Evolutionary conservation across 2,888 invertebrate species (phyloP).

Genomic region (Dasypogon diadema): DNA sequence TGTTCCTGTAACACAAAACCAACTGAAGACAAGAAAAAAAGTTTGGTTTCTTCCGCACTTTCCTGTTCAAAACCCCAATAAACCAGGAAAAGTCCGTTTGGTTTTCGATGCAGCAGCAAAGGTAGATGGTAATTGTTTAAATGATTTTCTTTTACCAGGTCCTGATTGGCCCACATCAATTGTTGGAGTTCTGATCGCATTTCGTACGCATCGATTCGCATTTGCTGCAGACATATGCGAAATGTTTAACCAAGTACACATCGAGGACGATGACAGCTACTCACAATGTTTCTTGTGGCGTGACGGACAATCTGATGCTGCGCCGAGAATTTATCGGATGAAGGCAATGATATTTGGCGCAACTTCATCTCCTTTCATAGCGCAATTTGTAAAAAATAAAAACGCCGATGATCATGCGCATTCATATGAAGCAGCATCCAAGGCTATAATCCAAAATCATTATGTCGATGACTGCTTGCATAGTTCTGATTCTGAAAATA

Average conservation of each 20-base stretch:
- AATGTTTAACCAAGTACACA: conserved; percentile 62
- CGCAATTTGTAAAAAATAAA: conserved; percentile 56
- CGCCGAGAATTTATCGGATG: conserved; percentile 56
- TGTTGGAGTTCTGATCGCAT: conserved; percentile 60
- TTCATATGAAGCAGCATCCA: conserved; percentile 50
- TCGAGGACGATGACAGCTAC: conserved; percentile 59
- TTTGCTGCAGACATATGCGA: conserved; percentile 61
- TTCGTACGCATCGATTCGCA: conserved; percentile 58
- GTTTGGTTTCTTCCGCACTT: conserved; percentile 60
- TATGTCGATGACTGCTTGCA: conserved; percentile 53
- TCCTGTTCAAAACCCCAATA: conserved; percentile 57
- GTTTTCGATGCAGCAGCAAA: conserved; percentile 62
- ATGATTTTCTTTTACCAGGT: conserved; percentile 58
- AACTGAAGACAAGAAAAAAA: neutral
- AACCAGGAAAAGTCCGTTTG: conserved; percentile 59
- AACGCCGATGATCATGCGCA: conserved; percentile 51
- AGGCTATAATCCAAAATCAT: conserved; percentile 54
- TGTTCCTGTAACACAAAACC: too few species aligned
- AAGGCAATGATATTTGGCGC: conserved; percentile 58
- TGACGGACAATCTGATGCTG: neutral
- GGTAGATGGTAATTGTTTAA: conserved; percentile 57
- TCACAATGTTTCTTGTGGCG: conserved; percentile 60
- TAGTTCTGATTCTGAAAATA: conserved; percentile 29
- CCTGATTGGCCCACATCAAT: conserved; percentile 60
- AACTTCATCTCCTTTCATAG: conserved; percentile 55